Conservation (phyloP, 2,797 vertebrate species). For the Anguilla anguilla region DNA sequence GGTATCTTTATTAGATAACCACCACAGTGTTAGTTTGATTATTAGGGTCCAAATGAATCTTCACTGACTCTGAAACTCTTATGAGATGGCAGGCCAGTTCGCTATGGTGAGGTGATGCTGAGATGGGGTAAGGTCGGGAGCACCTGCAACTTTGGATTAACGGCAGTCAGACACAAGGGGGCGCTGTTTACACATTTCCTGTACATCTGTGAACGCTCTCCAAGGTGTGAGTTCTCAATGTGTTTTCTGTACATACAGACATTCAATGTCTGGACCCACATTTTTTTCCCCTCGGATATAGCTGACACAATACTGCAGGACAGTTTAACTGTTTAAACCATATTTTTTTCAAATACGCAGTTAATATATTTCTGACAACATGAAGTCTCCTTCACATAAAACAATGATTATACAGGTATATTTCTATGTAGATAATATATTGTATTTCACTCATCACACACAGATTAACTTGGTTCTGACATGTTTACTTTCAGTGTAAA, state of each 20-base stretch:
- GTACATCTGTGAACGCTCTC: background rate
- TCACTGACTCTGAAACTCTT: background rate
- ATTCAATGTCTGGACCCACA: background rate
- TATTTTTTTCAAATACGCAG: background rate
- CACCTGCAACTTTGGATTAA: background rate
- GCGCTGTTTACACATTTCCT: background rate
- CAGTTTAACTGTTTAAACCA: background rate
- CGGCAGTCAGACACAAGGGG: background rate
- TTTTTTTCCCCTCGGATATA: background rate
- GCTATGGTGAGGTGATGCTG: too few relatives aligned
- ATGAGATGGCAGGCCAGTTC: too few relatives aligned
- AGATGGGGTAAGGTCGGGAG: background rate
- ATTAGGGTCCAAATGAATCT: too few relatives aligned
- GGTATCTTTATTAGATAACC: background rate
- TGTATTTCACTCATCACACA: background rate
- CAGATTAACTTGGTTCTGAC: background rate
- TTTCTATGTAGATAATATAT: background rate
- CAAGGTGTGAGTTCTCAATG: background rate
- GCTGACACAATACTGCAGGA: background rate
- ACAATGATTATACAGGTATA: background rate
- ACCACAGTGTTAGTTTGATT: background rate
- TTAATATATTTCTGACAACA: background rate
- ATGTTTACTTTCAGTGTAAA: background rate
- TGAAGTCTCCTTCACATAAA: background rate
- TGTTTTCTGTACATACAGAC: background rate